These are phyloP conservation scores for Andrena dorsata DNA, from an alignment of 2,888 invertebrate species.

Conservation along the genomic window DNA sequence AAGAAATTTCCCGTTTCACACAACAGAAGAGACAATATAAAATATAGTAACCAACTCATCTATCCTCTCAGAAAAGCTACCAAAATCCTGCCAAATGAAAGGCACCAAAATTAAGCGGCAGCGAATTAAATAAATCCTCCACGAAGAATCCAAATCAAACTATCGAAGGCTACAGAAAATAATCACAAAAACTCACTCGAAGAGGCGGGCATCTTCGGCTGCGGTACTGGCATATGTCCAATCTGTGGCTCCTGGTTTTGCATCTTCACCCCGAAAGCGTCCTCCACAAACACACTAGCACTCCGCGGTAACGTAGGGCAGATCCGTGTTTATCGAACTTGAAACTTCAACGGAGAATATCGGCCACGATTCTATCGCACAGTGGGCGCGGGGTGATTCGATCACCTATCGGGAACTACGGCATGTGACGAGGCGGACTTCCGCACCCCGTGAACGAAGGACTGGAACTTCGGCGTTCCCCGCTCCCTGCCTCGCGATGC, in stretches of 20 bases:
- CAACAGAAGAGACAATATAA: too few relatives aligned
- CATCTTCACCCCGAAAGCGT: conserved; percentile 60
- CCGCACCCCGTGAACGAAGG: background rate
- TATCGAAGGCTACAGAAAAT: background rate
- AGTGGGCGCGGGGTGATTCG: background rate
- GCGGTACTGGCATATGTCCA: conserved; percentile 72
- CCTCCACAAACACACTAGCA: conserved; percentile 32
- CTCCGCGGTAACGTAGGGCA: background rate
- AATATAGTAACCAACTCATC: too few relatives aligned
- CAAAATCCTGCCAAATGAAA: background rate
- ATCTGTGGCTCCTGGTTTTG: conserved; percentile 77
- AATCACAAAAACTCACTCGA: conserved; percentile 78
- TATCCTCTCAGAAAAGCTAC: background rate
- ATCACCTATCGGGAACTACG: background rate
- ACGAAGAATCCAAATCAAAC: background rate
- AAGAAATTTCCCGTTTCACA: too few relatives aligned
- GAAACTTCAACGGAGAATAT: background rate
- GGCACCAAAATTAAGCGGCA: too few relatives aligned
- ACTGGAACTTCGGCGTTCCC: conserved; percentile 12
- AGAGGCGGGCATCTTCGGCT: conserved; percentile 80
- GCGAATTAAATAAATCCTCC: too few relatives aligned
- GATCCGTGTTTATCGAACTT: background rate
- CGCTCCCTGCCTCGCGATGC: conserved; percentile 24
- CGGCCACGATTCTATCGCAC: background rate
- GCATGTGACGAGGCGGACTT: conserved; percentile 7